phyloP scores from a whole-genome alignment of 2,888 invertebrate genomes.

The Scaptomyza polygonia region DNA sequence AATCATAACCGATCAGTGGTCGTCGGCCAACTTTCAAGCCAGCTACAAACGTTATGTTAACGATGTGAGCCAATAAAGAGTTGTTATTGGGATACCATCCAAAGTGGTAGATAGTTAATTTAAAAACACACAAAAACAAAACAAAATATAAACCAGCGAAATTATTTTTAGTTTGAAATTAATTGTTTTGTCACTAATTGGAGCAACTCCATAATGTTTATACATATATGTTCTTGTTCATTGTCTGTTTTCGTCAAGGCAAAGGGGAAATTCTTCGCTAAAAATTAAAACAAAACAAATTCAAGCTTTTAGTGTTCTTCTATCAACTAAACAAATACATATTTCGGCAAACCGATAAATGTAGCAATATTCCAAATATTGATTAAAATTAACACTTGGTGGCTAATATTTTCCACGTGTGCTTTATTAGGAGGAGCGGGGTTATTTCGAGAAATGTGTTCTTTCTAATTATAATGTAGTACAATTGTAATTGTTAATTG shows the following conservation, averaged over 20 bases:
- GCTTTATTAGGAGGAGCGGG: conserved; percentile 36
- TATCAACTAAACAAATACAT: too few relatives aligned
- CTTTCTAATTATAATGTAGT: conserved; percentile 41
- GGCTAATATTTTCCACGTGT: conserved; percentile 10
- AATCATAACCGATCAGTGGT: conserved; percentile 82
- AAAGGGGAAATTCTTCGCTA: too few relatives aligned
- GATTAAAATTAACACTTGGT: conserved; percentile 1
- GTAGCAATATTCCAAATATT: conserved; percentile 1
- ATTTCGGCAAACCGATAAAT: not conserved
- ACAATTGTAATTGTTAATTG: conserved; percentile 41
- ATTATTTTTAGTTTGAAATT: not conserved
- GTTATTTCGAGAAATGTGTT: conserved; percentile 47
- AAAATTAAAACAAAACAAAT: not conserved
- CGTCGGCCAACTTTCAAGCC: conserved; percentile 79
- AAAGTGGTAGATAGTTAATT: conserved; percentile 30
- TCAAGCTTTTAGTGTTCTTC: too few relatives aligned
- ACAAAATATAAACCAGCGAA: not conserved
- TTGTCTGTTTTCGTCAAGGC: too few relatives aligned
- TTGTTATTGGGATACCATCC: conserved; percentile 20
- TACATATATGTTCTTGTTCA: not conserved
- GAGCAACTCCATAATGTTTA: not conserved
- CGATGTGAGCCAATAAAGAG: conserved; percentile 51
- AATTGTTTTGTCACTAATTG: not conserved
- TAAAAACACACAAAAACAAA: not conserved
- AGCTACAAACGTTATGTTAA: conserved; percentile 78